Base-by-base conservation (phyloP, 2,113 vertebrate species). In the Riparia riparia region DNA sequence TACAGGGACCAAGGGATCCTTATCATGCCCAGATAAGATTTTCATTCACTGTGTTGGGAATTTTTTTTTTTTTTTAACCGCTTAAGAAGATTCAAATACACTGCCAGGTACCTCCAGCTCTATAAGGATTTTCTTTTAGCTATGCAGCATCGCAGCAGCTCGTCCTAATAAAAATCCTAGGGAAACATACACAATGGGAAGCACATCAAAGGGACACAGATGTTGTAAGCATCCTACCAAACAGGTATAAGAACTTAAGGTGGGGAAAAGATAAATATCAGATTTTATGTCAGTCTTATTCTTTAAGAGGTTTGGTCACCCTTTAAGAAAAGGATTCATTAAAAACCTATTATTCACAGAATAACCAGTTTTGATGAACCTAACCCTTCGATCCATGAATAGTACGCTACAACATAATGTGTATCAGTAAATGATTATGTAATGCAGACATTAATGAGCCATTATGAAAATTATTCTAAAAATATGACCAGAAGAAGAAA, bases 11-110 rank as follows among this genome's bases (percentile, higher is more conserved):
- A 70, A 86, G 77, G 94, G 96, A 96, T 95, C 84, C 86, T 97
- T 95, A 96, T 96, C 95, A 32, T 2, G 20, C 57, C n/a, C 58
- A 96, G 97, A 96, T 97, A 96, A 97, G 95, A 95, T 95, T 96
- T 95, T 84, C 86, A 79, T 96, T 95, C 91, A 80, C 71, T 1
- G 1, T 81, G 81, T 60, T 81, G 70, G 72, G 90, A 90, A 16
- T 58, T 69, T 25, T 68, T 74, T 47, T 89, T 93, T 47, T 89
- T 93, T 93, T 90, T 92, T 34, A 94, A 79, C 81, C 47, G 78
- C 77, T 95, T 94, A 96, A 92, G 72, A 79, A 86, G 70, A 85
- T 86, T 86, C 61, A 84, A 84, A 95, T 80, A 34, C 71, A 79
- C 81, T 93, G 73, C 44, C 68, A 93, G 58, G 81, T 84, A 92